Percentiles rank a stretch among this genome's conserved stretches.
These are phyloP conservation scores for Aphelenchoides besseyi DNA, from an alignment of 1,140 invertebrate genomes.

Conservation along the genomic window DNA sequence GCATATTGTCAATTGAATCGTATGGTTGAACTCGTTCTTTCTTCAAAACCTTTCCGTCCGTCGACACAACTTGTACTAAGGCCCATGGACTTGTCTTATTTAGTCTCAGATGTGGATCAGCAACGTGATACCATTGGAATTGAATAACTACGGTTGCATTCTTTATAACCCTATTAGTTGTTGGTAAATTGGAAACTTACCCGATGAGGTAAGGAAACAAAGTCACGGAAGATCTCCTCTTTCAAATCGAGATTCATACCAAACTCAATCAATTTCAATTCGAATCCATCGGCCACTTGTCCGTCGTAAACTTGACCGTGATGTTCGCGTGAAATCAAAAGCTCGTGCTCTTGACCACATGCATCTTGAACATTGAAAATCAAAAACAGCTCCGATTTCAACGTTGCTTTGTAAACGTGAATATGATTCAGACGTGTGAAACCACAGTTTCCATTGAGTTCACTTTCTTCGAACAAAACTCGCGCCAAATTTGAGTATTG, in stretches of 20 bases:
- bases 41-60: conserved; percentile 18
- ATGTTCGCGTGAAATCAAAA: conserved; percentile 19
- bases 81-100: conserved; percentile 19
- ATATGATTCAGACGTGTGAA: conserved; percentile 29
- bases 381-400: conserved; percentile 1
- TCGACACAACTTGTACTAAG: not conserved
- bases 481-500: conserved; percentile 12
- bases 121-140: conserved; percentile 30
- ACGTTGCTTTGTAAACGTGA: conserved; percentile 33
- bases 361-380: conserved; percentile 21
- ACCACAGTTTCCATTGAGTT: conserved; percentile 16
- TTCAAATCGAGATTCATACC: conserved; percentile 48
- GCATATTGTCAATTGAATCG: conserved; percentile 28
- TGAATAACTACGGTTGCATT: conserved; percentile 15
- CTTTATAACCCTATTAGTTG: conserved; percentile 8
- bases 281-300: conserved; percentile 1
- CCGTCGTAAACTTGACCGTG: not conserved
- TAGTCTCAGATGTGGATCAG: not conserved
- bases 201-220: conserved; percentile 26
- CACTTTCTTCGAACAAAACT: conserved; percentile 6
- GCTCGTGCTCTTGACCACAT: conserved; percentile 8
- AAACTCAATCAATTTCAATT: conserved; percentile 39
- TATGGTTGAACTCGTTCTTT: conserved; percentile 24
- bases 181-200: conserved; percentile 33
- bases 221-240: conserved; percentile 52